Evolutionary conservation across 2,113 vertebrate species (phyloP), one percentile per base, ranked within the genome.

Genomic region (Hepsetus odoe): DNA sequence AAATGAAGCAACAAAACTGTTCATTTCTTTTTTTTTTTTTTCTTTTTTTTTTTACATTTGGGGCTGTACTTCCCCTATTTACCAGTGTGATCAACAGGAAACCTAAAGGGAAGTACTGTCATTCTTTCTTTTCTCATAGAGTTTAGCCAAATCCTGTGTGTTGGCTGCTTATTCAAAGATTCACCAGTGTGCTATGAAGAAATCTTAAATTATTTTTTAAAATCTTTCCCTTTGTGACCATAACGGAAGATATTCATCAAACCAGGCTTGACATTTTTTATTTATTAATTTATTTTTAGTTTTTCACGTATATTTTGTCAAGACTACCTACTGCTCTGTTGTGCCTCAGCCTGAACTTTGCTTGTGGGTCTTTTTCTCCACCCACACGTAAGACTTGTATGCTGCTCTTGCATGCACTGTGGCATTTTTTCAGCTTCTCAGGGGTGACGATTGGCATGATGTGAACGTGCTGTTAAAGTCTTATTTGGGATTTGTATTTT

Each of bases 1-100:
- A 77, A 42, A 53, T 62, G 38, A 55, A 55, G 28, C 20, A 35
- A 14, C 38, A 61, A 58, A n/a, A 59, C 16, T 69, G 66, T 40
- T 76, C 24, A 28, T 42, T 62, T 70, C 0, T 59, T 73, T 74
- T n/a, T n/a, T n/a, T n/a, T n/a, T n/a, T n/a, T n/a, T n/a, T 40
- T 76, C 24, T 22, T 42, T 62, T 70, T 0, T 59, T 73, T 74
- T 74, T 77, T 22, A 42, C 55, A 68, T 61, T 56, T 59, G 42
- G 42, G 61, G 70, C 72, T 74, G 81, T 83, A 86, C 84, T 88
- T 85, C 85, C 84, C 84, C 81, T 85, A 66, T 82, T 67, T 65
- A 66, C 62, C 56, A 81, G 61, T 71, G 80, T 75, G 49, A 85
- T 88, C 81, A 86, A 89, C 90, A 91, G 90, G 89, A 91, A 91